Percentiles rank a stretch among this genome's conserved stretches.
Evolutionary conservation across 1,140 invertebrate genomes (phyloP).

Genomic region (Nasonia vitripennis): DNA sequence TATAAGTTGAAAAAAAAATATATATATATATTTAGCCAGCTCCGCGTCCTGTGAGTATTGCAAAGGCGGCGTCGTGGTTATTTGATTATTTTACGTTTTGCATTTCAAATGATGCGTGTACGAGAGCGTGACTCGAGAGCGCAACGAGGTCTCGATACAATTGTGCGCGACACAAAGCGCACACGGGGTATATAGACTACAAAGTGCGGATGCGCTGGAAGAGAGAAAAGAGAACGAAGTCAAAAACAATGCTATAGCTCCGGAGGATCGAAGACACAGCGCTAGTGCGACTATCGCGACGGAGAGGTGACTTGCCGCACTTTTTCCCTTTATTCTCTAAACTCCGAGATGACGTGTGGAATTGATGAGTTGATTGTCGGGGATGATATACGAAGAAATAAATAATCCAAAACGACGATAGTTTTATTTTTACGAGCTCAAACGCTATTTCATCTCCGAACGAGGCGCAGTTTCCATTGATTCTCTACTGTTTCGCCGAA

Average conservation of each 20-base stretch:
- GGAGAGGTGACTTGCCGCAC: neutral
- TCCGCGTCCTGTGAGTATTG: no score
- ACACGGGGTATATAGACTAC: neutral
- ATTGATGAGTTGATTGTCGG: neutral
- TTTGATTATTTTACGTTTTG: conserved; percentile 42
- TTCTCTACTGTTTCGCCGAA: no score
- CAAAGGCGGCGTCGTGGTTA: neutral
- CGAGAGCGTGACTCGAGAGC: conserved; percentile 27
- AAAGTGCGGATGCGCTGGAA: neutral
- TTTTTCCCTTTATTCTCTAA: neutral
- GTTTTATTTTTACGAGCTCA: no score
- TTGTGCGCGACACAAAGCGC: neutral
- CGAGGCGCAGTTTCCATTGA: no score
- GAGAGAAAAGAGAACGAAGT: neutral
- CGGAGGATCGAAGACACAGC: neutral
- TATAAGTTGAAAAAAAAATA: neutral
- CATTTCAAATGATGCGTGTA: conserved; percentile 41
- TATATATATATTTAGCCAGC: neutral
- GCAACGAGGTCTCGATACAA: conserved; percentile 15
- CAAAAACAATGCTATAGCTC: no score
- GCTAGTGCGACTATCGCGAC: neutral
- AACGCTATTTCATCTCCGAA: no score
- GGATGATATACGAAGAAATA: no score
- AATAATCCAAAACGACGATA: no score
- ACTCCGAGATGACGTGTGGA: neutral